phyloP scores from a whole-genome alignment of 1,140 invertebrate species.

The Philopotamus ludificatus region DNA sequence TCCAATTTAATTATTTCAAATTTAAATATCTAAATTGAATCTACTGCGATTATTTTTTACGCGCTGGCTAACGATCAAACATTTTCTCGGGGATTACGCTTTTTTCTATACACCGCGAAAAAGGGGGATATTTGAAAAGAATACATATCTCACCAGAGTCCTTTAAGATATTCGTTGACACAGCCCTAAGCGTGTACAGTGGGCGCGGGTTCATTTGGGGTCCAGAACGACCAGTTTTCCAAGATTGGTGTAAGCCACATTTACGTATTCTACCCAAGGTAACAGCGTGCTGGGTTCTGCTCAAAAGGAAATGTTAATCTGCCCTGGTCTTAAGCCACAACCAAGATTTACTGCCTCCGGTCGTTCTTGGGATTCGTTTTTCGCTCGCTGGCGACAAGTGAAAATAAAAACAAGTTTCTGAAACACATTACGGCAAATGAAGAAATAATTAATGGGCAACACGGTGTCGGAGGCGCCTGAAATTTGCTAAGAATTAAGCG shows the following conservation, averaged over 20 bases:
- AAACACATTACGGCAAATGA: background rate
- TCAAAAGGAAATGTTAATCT: background rate
- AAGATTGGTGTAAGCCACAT: background rate
- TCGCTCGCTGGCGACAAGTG: background rate
- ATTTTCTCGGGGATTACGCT: too few species aligned
- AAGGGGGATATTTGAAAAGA: background rate
- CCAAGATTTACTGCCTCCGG: background rate
- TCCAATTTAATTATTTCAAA: too few species aligned
- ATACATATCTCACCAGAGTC: background rate
- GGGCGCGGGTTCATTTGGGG: background rate
- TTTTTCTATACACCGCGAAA: too few species aligned
- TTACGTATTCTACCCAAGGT: background rate
- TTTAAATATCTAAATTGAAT: too few species aligned
- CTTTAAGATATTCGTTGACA: background rate
- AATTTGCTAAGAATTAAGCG: background rate
- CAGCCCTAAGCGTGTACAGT: background rate
- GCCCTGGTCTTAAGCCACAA: background rate
- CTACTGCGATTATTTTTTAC: constrained; percentile 8
- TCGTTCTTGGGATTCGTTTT: background rate
- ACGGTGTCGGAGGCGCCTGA: background rate
- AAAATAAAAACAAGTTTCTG: background rate
- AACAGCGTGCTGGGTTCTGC: background rate
- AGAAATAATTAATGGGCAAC: background rate
- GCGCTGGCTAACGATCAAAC: too few species aligned
- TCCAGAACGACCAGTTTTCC: background rate